These are phyloP conservation scores for Ranitomeya variabilis DNA, from an alignment of 2,113 vertebrate genomes.

Conservation along the genomic window DNA sequence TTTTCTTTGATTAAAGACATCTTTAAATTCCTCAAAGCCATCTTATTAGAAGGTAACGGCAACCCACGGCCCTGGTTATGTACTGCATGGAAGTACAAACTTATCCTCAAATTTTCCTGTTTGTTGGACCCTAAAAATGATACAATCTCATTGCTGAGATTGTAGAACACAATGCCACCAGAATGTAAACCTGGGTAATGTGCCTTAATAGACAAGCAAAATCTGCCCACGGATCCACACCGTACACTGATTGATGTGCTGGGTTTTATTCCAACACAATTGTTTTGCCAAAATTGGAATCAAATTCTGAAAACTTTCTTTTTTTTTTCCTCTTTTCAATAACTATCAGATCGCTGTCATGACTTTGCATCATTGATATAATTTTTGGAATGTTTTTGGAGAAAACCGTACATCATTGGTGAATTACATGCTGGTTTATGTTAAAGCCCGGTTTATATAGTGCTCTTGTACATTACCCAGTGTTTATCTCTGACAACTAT, in stretches of 20 bases:
- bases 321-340: background rate
- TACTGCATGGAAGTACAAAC: slow-evolving; percentile 60
- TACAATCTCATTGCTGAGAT: slow-evolving; percentile 38
- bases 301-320: background rate
- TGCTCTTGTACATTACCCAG: background rate
- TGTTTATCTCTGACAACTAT: slow-evolving; percentile 42
- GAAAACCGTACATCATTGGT: background rate
- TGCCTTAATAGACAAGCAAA: background rate
- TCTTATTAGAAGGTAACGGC: slow-evolving; percentile 68
- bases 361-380: background rate
- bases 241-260: background rate
- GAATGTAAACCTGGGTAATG: slow-evolving; percentile 56
- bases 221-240: background rate
- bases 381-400: background rate
- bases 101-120: slow-evolving; percentile 22
- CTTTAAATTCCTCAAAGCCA: slow-evolving; percentile 66
- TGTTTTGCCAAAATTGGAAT: background rate
- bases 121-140: background rate
- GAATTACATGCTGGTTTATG: background rate
- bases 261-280: background rate
- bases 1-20: slow-evolving; percentile 65
- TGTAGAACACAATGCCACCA: slow-evolving; percentile 2
- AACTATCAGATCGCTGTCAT: too few species aligned
- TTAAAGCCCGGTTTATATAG: background rate
- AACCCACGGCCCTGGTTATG: slow-evolving; percentile 52